These are phyloP conservation scores for Galemys pyrenaicus DNA, from an alignment of 2,113 vertebrate species.

Conservation along the genomic window DNA sequence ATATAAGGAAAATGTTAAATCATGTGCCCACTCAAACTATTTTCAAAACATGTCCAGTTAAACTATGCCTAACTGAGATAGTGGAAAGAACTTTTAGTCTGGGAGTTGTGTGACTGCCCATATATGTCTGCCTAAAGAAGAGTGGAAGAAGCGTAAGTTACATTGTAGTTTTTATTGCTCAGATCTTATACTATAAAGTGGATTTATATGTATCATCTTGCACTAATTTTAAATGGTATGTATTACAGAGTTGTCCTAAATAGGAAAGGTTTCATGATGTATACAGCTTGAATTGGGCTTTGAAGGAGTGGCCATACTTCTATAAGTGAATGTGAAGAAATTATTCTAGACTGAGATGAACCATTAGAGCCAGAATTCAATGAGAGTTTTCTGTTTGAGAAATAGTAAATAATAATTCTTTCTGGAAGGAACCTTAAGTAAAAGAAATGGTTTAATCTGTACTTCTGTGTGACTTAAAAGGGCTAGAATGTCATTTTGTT, in stretches of 20 bases:
- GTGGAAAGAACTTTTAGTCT: not conserved
- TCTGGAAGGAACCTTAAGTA: not conserved
- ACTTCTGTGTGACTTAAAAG: not conserved
- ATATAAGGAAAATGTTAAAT: conserved; percentile 17
- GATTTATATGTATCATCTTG: not conserved
- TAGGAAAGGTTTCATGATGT: conserved; percentile 8
- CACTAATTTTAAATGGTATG: not conserved
- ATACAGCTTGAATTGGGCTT: not conserved
- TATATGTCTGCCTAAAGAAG: not conserved
- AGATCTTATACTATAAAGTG: not conserved
- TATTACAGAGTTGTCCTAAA: not conserved
- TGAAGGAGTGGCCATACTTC: not conserved
- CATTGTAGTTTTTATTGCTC: not conserved
- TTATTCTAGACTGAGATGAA: conserved; percentile 4
- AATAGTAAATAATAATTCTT: conserved; percentile 24
- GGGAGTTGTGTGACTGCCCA: not conserved
- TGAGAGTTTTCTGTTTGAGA: not conserved
- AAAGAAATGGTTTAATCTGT: not conserved
- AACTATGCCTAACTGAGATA: not conserved
- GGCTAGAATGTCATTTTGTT: not conserved
- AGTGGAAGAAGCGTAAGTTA: not conserved
- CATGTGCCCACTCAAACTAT: not conserved
- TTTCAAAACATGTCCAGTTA: conserved; percentile 8
- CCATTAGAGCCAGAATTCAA: not conserved
- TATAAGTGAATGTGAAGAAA: not conserved